Evolutionary conservation across 2,797 vertebrate species (phyloP).

Genomic region (Mormyrops boulengeri): DNA sequence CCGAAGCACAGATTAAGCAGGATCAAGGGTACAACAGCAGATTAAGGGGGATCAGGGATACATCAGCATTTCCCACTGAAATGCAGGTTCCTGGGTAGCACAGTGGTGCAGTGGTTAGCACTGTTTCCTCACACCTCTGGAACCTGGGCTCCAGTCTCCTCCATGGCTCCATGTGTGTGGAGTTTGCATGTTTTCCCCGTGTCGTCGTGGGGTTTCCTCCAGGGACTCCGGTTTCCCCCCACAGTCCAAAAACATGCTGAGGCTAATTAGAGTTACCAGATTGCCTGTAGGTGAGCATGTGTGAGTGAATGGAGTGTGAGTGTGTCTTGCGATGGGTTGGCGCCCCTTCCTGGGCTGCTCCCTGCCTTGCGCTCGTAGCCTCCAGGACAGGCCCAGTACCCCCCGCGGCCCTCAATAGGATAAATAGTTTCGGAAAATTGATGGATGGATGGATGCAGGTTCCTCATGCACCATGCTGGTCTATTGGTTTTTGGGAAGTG

Average conservation of each 20-base stretch:
- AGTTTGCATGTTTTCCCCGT: neutral
- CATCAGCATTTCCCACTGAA: neutral
- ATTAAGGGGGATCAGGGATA: neutral
- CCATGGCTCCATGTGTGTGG: neutral
- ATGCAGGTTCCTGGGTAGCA: neutral
- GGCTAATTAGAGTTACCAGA: neutral
- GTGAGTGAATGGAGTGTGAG: too few relatives aligned
- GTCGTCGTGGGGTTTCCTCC: neutral
- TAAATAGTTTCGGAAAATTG: too few relatives aligned
- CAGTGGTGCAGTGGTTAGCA: neutral
- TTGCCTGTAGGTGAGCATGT: neutral
- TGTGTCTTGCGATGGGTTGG: too few relatives aligned
- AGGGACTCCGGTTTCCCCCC: neutral
- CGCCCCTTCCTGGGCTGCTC: too few relatives aligned
- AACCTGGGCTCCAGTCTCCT: neutral
- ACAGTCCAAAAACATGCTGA: neutral
- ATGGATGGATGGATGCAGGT: neutral
- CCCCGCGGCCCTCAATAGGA: too few relatives aligned
- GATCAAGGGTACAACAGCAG: conserved; percentile 5
- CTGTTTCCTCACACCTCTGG: neutral
- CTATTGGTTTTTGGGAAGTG: neutral
- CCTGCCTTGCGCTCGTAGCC: too few relatives aligned
- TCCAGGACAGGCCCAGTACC: too few relatives aligned
- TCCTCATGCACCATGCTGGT: neutral
- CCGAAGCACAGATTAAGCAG: neutral